Evolutionary conservation across 2,888 invertebrate genomes (phyloP).

Genomic region (Dasysyrphus tricinctus): DNA sequence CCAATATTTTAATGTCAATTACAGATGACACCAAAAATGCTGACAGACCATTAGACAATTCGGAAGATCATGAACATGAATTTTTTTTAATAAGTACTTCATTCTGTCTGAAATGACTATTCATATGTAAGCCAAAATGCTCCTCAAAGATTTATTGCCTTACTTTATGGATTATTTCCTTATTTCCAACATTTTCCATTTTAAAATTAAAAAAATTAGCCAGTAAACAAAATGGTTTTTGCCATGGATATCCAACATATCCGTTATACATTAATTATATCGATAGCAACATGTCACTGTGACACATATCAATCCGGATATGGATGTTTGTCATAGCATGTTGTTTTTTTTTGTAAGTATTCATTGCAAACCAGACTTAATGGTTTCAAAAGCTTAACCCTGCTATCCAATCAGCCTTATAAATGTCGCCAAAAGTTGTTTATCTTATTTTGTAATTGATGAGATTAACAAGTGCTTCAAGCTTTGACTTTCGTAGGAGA

Average conservation of each 20-base stretch:
- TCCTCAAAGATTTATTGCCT: background rate
- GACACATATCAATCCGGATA: slow-evolving; percentile 56
- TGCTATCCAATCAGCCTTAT: slow-evolving; percentile 57
- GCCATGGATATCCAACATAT: slow-evolving; percentile 20
- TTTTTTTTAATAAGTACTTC: no score
- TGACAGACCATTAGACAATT: background rate
- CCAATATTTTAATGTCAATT: background rate
- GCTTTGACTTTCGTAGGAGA: background rate
- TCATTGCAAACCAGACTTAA: slow-evolving; percentile 65
- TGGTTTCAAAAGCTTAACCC: slow-evolving; percentile 32
- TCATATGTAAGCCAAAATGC: no score
- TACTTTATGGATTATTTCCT: background rate
- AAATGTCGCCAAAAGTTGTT: slow-evolving; percentile 63
- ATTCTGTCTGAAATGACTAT: no score
- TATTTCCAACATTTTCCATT: background rate
- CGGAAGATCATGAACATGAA: background rate
- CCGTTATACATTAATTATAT: slow-evolving; percentile 34
- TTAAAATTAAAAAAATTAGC: slow-evolving; percentile 4
- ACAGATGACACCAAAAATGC: background rate
- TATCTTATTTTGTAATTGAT: slow-evolving; percentile 63
- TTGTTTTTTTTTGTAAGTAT: slow-evolving; percentile 38
- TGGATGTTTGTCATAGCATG: slow-evolving; percentile 52
- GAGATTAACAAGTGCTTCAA: slow-evolving; percentile 52
- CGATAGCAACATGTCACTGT: slow-evolving; percentile 25
- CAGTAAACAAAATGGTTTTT: slow-evolving; percentile 6